A percentile compares a stretch with the other conserved stretches of the same genome.
Evolutionary conservation across 2,888 invertebrate genomes (phyloP).

Genomic region (Celastrina argiolus): DNA sequence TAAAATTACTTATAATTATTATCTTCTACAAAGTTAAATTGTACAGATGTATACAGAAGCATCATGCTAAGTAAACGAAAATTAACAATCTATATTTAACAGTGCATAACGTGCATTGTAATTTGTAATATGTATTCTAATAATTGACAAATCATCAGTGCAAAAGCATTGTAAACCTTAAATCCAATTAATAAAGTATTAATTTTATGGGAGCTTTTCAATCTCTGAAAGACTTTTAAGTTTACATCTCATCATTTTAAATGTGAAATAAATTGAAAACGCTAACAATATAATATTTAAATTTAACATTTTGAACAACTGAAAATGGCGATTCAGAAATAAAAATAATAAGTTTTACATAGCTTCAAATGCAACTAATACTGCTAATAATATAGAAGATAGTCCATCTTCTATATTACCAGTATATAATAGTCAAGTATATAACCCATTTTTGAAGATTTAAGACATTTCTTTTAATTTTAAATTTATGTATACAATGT

Average conservation of each 20-base stretch:
- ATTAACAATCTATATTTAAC: neutral
- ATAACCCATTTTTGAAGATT: too few species aligned
- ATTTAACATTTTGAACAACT: neutral
- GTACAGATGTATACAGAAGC: neutral
- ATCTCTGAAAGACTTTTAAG: neutral
- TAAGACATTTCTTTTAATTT: too few species aligned
- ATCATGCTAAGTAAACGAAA: neutral
- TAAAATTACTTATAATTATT: neutral
- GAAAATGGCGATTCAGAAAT: neutral
- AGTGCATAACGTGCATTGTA: neutral
- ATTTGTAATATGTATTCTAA: neutral
- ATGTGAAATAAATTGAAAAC: neutral
- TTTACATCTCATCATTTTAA: too few species aligned
- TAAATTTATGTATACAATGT: too few species aligned
- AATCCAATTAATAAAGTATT: too few species aligned
- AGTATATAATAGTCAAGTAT: too few species aligned
- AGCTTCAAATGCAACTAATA: neutral
- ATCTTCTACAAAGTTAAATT: neutral
- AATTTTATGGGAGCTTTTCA: neutral
- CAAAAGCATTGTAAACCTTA: neutral
- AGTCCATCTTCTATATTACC: too few species aligned
- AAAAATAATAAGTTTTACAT: neutral
- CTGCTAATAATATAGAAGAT: too few species aligned
- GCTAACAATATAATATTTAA: neutral
- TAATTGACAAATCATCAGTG: neutral